Percentiles rank a stretch among this genome's conserved stretches.
These are phyloP conservation scores for Calycopis cecrops DNA, from an alignment of 1,140 invertebrate genomes.

Conservation along the genomic window DNA sequence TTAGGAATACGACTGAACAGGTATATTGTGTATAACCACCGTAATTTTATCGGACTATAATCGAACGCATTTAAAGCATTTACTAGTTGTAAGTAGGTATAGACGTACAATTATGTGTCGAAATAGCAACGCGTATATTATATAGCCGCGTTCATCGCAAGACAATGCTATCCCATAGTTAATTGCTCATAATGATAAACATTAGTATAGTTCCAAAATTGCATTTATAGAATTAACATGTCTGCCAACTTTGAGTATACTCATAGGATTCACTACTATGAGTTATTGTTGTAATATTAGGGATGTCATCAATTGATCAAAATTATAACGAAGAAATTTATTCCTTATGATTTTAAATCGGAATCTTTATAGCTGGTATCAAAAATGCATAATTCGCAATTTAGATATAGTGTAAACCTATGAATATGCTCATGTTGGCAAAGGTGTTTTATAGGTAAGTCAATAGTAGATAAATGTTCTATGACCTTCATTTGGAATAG, in stretches of 20 bases:
- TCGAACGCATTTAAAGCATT: constrained; percentile 69
- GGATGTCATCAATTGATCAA: no score
- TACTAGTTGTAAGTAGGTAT: constrained; percentile 57
- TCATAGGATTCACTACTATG: no score
- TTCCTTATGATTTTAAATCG: no score
- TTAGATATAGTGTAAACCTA: no score
- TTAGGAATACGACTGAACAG: constrained; percentile 35
- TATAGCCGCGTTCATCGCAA: constrained; percentile 14
- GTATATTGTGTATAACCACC: constrained; percentile 55
- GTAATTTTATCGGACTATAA: constrained; percentile 57
- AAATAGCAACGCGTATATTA: constrained; percentile 19
- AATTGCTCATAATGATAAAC: constrained; percentile 10
- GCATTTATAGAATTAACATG: constrained; percentile 29
- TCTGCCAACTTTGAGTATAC: no score
- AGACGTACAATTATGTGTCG: constrained; percentile 32
- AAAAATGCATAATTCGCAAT: no score
- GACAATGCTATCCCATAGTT: constrained; percentile 1
- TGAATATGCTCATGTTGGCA: no score
- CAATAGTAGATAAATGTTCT: constrained; percentile 18
- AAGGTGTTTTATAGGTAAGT: constrained; percentile 15
- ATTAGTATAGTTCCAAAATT: constrained; percentile 27
- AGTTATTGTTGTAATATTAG: no score
- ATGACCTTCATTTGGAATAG: constrained; percentile 51
- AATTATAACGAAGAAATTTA: no score
- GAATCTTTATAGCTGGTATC: no score